Evolutionary conservation across 1,140 invertebrate species (phyloP), one percentile per base, ranked within the genome.

Genomic region (Globodera ellingtonae): DNA sequence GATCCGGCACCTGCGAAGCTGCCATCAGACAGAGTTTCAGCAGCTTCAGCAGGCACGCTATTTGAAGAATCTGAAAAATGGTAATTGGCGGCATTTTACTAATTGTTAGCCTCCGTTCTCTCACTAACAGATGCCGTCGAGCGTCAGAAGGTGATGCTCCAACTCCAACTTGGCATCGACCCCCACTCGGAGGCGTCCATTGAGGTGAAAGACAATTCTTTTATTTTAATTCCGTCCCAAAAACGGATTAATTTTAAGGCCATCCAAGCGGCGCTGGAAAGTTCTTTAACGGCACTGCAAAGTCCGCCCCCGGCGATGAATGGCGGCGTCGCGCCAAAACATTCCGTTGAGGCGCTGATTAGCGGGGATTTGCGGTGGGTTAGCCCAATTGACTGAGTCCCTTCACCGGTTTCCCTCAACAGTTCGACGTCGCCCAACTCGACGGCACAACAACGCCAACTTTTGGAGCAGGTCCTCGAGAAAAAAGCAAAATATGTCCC

Each of bases 1-100:
- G 82, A 84, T 84, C 47, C 24, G 82, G 44, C 82, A 84, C 65
- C 50, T 84, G 47, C 79, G 83, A 6, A 84, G 83, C 70, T 84
- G 82, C 52, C 82, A 84, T 65, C 47, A 47, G 10, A n/a, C 18
- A 6, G 83, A 84, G 69, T 62, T 79, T 52, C 35, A 84, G 65
- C 52, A 77, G 44, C 44, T 84, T 9, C 77, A 84, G 50, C 24
- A 83, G 18, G 83, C 83, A n/a, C 50, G 83, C 75, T 18, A 65
- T 10, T 50, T 67, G 44, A 84, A 84, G 56, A 70, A 52, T 6
- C 69, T 84, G 10, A 83, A 83, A 80, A 83, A 72, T 71, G 82
- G 82, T 83, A 73, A 44, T 75, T 84, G 66, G n/a, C 8, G 59
- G 15, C 7, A 18, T 13, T 44, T 67, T 44, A 15, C 35, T 0